Percentiles rank a stretch among this genome's conserved stretches.
Evolutionary conservation across 2,888 invertebrate genomes (phyloP).

Genomic region (Iselma pallidipennis): DNA sequence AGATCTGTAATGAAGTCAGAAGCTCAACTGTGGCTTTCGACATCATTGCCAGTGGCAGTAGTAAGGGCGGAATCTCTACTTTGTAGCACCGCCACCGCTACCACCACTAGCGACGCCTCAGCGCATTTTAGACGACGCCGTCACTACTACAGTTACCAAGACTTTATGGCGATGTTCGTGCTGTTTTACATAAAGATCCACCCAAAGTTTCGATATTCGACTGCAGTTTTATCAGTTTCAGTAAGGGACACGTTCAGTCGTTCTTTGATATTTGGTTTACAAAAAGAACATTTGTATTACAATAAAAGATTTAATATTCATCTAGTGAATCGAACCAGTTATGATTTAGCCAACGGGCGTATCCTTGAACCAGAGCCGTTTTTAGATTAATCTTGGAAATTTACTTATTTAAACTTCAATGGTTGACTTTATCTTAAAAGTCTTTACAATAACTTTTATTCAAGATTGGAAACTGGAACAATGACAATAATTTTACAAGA

Average conservation of each 20-base stretch:
- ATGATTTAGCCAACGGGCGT: no score
- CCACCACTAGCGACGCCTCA: background rate
- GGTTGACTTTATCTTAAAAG: background rate
- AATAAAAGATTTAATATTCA: no score
- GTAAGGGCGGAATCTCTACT: background rate
- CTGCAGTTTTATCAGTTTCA: no score
- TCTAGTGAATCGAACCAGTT: no score
- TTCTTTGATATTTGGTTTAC: no score
- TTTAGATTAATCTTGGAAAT: background rate
- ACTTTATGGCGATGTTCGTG: background rate
- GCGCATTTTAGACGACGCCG: background rate
- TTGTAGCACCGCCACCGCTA: background rate
- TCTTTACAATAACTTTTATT: background rate
- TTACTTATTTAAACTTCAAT: background rate
- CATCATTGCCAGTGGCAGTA: background rate
- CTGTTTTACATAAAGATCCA: no score
- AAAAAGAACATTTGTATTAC: no score
- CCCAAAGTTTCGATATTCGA: no score
- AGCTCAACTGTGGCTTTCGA: background rate
- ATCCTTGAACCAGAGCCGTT: no score
- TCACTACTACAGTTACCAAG: background rate
- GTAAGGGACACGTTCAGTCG: no score
- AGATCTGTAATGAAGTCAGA: constrained; percentile 15
- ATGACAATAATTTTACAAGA: background rate
- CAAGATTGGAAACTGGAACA: background rate